These are phyloP conservation scores for Seriola rivoliana DNA, from an alignment of 2,113 vertebrate species.

Conservation along the genomic window DNA sequence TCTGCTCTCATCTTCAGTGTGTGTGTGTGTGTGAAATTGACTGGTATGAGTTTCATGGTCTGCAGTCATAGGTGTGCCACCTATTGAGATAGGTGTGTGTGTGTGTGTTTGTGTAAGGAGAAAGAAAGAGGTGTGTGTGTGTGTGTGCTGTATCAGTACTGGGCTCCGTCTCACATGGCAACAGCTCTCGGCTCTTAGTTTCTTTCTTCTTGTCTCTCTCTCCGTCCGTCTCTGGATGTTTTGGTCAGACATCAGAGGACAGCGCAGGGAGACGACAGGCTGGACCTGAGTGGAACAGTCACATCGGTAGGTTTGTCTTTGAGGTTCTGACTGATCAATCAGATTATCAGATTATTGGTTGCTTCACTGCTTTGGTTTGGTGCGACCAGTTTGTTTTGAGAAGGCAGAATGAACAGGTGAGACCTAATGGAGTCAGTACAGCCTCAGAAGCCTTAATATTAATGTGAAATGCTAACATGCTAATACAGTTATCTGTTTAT, in stretches of 20 bases:
- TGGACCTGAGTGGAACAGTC: conserved; percentile 14
- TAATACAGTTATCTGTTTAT: not conserved
- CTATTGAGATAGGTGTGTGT: conserved; percentile 16
- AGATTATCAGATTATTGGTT: not conserved
- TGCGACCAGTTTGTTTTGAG: not conserved
- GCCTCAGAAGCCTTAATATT: not conserved
- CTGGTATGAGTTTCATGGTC: conserved; percentile 1
- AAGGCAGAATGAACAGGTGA: not conserved
- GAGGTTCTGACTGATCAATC: not conserved
- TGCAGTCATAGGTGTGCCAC: conserved; percentile 53
- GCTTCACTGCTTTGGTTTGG: not conserved
- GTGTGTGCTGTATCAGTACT: not conserved
- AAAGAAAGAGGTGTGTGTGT: conserved; percentile 21
- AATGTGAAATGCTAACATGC: not conserved
- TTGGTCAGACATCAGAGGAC: conserved; percentile 21
- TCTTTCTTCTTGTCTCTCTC: conserved; percentile 10
- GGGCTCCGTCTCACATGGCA: conserved; percentile 25
- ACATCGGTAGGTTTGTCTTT: conserved; percentile 22
- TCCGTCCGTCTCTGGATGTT: conserved; percentile 18
- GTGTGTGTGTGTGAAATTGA: not conserved
- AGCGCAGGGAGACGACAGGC: not conserved
- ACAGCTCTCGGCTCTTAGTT: conserved; percentile 31
- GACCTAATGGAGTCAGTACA: not conserved
- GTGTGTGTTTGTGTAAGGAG: conserved; percentile 29
- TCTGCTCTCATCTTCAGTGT: not conserved